Evolutionary conservation across 1,140 invertebrate species (phyloP).

Genomic region (Drosophila gunungcola): DNA sequence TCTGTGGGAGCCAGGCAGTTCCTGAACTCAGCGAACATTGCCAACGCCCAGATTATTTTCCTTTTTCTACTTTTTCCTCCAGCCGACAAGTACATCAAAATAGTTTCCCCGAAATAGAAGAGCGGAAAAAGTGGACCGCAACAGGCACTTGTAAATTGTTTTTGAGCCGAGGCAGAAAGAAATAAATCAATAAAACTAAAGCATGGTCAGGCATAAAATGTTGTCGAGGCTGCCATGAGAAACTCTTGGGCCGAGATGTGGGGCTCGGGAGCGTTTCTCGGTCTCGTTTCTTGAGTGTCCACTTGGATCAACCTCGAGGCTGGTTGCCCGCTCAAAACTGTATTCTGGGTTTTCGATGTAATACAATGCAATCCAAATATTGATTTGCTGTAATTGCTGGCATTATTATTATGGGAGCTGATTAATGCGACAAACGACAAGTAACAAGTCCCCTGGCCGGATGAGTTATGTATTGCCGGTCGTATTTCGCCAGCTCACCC

Average conservation of each 20-base stretch:
- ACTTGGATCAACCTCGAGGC: slow-evolving; percentile 35
- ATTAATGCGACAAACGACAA: slow-evolving; percentile 55
- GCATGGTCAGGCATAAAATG: slow-evolving; percentile 55
- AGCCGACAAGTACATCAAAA: slow-evolving; percentile 19
- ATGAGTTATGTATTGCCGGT: slow-evolving; percentile 26
- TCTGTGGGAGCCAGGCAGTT: not conserved
- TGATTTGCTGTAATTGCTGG: slow-evolving; percentile 63
- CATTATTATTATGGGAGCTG: slow-evolving; percentile 37
- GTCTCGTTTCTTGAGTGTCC: slow-evolving; percentile 58
- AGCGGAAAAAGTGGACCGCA: slow-evolving; percentile 29
- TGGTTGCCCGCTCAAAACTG: slow-evolving; percentile 28
- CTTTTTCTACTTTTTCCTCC: not conserved
- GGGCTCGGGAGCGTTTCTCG: slow-evolving; percentile 3
- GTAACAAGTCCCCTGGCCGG: slow-evolving; percentile 18
- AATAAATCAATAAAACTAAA: slow-evolving; percentile 75
- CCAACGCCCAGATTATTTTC: not conserved
- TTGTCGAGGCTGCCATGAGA: slow-evolving; percentile 32
- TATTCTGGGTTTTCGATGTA: slow-evolving; percentile 36
- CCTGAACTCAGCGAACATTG: not conserved
- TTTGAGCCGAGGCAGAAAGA: slow-evolving; percentile 19
- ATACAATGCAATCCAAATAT: slow-evolving; percentile 66
- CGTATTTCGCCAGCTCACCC: not conserved
- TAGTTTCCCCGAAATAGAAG: slow-evolving; percentile 41
- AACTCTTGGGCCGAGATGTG: slow-evolving; percentile 5
- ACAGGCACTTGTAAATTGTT: slow-evolving; percentile 42